Evolutionary conservation across 37 sponge, comb jelly and placozoan species (phyloP).

Genomic region (Axinella damicornis): DNA sequence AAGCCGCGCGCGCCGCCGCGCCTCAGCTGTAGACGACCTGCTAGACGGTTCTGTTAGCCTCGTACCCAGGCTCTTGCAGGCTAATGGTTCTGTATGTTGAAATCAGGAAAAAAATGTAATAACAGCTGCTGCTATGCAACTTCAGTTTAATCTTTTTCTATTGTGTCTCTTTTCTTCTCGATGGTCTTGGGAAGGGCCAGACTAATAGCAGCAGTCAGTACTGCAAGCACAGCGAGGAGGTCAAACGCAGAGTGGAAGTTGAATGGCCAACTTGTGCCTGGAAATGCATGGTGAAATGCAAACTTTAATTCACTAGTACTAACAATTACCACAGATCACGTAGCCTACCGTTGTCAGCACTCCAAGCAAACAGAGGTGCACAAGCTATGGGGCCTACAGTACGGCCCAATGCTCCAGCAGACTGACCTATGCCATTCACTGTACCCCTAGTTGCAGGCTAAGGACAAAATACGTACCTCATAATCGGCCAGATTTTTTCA

Average conservation of each 20-base stretch:
- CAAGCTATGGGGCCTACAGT: slow-evolving; percentile 73
- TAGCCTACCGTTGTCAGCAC: slow-evolving; percentile 4
- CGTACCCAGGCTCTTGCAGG: no score
- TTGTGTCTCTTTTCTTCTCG: slow-evolving; percentile 68
- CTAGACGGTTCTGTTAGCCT: no score
- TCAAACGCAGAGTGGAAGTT: slow-evolving; percentile 85
- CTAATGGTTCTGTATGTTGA: no score
- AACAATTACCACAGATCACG: no score
- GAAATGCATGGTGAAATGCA: no score
- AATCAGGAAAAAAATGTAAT: no score
- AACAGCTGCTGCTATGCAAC: no score
- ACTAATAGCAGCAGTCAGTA: slow-evolving; percentile 24
- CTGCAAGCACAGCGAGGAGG: slow-evolving; percentile 24
- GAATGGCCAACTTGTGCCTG: slow-evolving; percentile 80
- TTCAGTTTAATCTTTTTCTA: no score
- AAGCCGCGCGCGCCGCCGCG: no score
- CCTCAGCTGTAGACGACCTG: no score
- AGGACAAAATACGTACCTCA: not conserved
- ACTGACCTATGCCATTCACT: slow-evolving; percentile 82
- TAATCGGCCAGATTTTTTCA: no score
- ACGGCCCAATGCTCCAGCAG: slow-evolving; percentile 70
- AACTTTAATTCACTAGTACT: no score
- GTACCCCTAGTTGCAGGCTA: slow-evolving; percentile 68
- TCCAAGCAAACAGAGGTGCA: slow-evolving; percentile 73
- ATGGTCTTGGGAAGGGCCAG: slow-evolving; percentile 70